Conservation (phyloP, 2,797 vertebrate genomes). For the Cirrhinus molitorella region DNA sequence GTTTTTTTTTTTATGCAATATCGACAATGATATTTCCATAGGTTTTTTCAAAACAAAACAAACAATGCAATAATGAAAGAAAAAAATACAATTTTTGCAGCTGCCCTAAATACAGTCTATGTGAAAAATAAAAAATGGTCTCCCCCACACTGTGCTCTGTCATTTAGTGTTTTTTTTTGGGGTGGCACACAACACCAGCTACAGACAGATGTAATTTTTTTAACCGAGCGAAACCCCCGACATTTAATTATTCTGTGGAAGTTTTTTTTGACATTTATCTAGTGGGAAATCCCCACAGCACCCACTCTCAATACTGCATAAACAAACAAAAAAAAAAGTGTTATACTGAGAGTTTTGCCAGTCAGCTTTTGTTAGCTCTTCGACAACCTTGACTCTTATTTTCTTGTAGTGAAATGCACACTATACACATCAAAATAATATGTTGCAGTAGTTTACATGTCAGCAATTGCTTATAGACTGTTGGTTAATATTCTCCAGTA, state of each 20-base stretch:
- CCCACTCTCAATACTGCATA: constrained; percentile 37
- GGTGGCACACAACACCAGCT: constrained; percentile 10
- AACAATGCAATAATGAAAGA: neutral
- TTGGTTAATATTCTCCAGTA: neutral
- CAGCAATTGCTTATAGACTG: neutral
- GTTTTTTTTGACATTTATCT: constrained; percentile 12
- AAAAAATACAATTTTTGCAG: neutral
- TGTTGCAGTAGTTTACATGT: no score
- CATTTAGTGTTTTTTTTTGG: constrained; percentile 1
- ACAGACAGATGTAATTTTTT: constrained; percentile 1
- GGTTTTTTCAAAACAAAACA: no score
- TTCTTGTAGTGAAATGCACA: neutral
- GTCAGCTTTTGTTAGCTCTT: neutral
- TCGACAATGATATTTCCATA: constrained; percentile 3
- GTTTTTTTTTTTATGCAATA: constrained; percentile 13
- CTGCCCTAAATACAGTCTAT: neutral
- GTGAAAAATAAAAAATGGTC: neutral
- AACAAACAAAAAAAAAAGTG: constrained; percentile 19
- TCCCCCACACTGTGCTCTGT: constrained; percentile 34
- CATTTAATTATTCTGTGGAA: constrained; percentile 41
- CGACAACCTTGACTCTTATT: neutral
- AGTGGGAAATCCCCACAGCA: constrained; percentile 58
- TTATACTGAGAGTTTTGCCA: neutral
- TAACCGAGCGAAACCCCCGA: constrained; percentile 49
- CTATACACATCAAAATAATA: neutral